A percentile compares a stretch with the other conserved stretches of the same genome.
These are phyloP conservation scores for Hormiphora californensis DNA, from an alignment of 37 sponge, comb jelly and placozoan genomes.

Conservation along the genomic window DNA sequence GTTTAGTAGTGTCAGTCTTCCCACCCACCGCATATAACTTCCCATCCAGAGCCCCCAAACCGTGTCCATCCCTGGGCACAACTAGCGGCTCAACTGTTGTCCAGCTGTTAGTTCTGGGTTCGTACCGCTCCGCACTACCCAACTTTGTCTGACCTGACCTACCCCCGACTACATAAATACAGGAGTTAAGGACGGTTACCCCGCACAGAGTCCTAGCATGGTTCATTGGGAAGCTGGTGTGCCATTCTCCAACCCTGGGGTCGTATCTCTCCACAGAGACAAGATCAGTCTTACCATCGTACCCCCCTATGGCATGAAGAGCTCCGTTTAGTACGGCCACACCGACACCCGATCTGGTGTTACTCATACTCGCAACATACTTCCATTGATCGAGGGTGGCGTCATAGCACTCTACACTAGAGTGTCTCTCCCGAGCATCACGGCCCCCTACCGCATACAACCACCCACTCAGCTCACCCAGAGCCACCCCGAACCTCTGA, in stretches of 20 bases:
- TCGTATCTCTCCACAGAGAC: constrained; percentile 39
- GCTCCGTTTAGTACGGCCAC: constrained; percentile 21
- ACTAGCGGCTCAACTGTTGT: constrained; percentile 19
- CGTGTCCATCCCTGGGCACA: constrained; percentile 46
- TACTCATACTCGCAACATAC: constrained; percentile 14
- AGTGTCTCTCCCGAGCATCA: constrained; percentile 30
- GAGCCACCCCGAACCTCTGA: constrained; percentile 42
- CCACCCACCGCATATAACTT: constrained; percentile 38
- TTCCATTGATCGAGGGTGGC: constrained; percentile 44
- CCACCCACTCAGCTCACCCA: constrained; percentile 50
- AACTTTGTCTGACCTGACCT: constrained; percentile 26
- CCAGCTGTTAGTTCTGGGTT: constrained; percentile 44
- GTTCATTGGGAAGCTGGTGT: constrained; percentile 20
- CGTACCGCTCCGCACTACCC: constrained; percentile 15
- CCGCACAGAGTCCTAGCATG: constrained; percentile 39
- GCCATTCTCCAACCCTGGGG: constrained; percentile 46
- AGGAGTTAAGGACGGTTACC: constrained; percentile 26
- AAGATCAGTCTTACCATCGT: constrained; percentile 38
- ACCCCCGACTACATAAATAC: constrained; percentile 35
- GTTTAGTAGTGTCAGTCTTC: constrained; percentile 43
- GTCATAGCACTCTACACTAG: constrained; percentile 41
- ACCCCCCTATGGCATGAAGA: constrained; percentile 31
- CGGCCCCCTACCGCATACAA: constrained; percentile 41
- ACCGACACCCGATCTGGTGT: constrained; percentile 30
- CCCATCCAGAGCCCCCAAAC: constrained; percentile 45